phyloP scores from a whole-genome alignment of 2,113 vertebrate species.

The Scytalopus superciliaris region DNA sequence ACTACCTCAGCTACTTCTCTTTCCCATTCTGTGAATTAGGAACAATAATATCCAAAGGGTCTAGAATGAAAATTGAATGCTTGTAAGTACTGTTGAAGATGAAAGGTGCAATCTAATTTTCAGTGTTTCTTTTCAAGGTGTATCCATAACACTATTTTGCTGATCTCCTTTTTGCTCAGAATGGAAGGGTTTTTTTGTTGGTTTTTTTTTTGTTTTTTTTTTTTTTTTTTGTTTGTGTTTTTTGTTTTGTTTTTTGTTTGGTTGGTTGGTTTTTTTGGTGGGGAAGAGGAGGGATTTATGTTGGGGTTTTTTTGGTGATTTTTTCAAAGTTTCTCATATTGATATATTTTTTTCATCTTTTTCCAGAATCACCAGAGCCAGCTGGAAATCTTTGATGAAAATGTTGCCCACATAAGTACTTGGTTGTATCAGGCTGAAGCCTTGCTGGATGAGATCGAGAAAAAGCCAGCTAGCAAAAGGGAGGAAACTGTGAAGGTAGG shows the following conservation, averaged over 20 bases:
- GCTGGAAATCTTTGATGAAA: conserved; percentile 95
- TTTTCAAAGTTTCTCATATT: not conserved
- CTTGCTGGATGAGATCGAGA: conserved; percentile 91
- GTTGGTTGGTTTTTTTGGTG: too few species aligned
- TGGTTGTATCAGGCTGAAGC: conserved; percentile 98
- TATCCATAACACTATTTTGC: not conserved
- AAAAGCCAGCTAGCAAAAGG: conserved; percentile 81
- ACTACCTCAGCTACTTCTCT: not conserved
- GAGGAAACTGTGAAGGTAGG: conserved; percentile 89
- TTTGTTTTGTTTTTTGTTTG: too few species aligned
- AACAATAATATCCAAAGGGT: not conserved
- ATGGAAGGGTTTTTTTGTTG: not conserved
- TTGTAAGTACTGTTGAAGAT: not conserved
- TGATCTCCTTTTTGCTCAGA: not conserved
- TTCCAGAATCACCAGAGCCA: conserved; percentile 90
- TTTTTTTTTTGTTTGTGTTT: too few species aligned
- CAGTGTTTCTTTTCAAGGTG: not conserved
- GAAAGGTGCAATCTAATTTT: not conserved
- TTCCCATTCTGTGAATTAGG: not conserved
- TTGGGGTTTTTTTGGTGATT: not conserved
- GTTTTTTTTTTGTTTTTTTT: too few species aligned
- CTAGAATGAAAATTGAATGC: not conserved
- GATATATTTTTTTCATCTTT: not conserved
- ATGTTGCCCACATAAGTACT: conserved; percentile 96
- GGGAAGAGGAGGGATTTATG: not conserved